phyloP scores from a whole-genome alignment of 1,140 invertebrate species.

The Drosophila baimaii region DNA sequence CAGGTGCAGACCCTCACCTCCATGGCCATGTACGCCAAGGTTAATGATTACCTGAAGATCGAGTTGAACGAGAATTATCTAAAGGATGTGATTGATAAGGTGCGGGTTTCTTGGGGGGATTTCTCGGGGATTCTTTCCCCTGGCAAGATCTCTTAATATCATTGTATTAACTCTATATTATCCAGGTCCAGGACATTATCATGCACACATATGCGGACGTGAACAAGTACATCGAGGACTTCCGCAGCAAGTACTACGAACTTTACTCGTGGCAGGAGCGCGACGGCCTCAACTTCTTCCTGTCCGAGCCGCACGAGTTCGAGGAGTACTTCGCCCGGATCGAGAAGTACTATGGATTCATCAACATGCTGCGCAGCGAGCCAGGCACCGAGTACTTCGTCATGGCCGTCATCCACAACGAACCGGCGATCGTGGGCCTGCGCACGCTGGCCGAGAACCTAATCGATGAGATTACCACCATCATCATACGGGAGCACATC shows the following conservation, averaged over 20 bases:
- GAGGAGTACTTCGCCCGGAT: constrained; percentile 87
- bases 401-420: constrained; percentile 85
- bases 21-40: constrained; percentile 44
- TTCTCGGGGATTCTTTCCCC: no score
- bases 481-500: constrained; percentile 85
- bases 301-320: constrained; percentile 85
- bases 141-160: no score
- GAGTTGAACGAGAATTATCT: constrained; percentile 72
- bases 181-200: constrained; percentile 70
- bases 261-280: constrained; percentile 82
- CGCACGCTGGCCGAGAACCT: constrained; percentile 84
- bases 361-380: constrained; percentile 86
- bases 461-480: constrained; percentile 85
- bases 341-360: constrained; percentile 86
- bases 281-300: constrained; percentile 61
- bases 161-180: no score
- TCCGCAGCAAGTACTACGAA: constrained; percentile 78
- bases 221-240: constrained; percentile 73
- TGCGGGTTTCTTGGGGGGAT: constrained; percentile 29
- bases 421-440: constrained; percentile 85
- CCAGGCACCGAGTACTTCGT: constrained; percentile 88
- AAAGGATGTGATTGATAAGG: constrained; percentile 61
- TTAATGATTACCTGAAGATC: constrained; percentile 72
- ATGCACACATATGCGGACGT: constrained; percentile 77
- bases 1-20: constrained; percentile 68